Evolutionary conservation across 2,797 vertebrate genomes (phyloP).

Genomic region (Scarus forsteni): DNA sequence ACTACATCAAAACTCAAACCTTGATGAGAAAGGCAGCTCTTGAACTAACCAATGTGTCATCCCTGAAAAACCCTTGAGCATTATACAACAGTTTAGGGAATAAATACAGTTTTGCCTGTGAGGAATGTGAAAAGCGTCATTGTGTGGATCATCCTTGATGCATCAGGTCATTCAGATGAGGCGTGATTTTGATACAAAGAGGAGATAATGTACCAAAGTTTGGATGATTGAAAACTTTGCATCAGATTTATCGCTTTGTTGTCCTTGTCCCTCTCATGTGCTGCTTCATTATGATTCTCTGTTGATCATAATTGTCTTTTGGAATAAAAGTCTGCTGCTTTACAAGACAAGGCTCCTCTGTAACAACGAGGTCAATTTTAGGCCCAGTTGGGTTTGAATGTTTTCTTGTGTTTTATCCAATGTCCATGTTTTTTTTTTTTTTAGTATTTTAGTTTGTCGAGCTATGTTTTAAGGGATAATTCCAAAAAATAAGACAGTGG

Average conservation of each 20-base stretch:
- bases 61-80: neutral
- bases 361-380: slow-evolving; percentile 47
- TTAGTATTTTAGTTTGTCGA: neutral
- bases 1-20: neutral
- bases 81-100: neutral
- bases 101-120: neutral
- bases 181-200: slow-evolving; percentile 10
- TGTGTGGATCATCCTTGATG: neutral
- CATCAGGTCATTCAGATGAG: slow-evolving; percentile 6
- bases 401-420: slow-evolving; percentile 15
- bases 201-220: neutral
- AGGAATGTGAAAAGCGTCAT: neutral
- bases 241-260: slow-evolving; percentile 3
- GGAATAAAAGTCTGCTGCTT: slow-evolving; percentile 38
- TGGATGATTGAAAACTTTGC: slow-evolving; percentile 18
- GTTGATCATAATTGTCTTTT: slow-evolving; percentile 46
- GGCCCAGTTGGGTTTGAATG: slow-evolving; percentile 38
- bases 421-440: slow-evolving; percentile 6
- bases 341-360: slow-evolving; percentile 54
- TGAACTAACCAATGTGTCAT: neutral
- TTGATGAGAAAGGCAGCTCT: neutral
- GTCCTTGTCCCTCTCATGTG: neutral
- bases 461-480: neutral
- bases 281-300: slow-evolving; percentile 28
- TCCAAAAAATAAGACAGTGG: neutral